phyloP scores from a whole-genome alignment of 2,797 vertebrate genomes.

The Anguilla obscura region DNA sequence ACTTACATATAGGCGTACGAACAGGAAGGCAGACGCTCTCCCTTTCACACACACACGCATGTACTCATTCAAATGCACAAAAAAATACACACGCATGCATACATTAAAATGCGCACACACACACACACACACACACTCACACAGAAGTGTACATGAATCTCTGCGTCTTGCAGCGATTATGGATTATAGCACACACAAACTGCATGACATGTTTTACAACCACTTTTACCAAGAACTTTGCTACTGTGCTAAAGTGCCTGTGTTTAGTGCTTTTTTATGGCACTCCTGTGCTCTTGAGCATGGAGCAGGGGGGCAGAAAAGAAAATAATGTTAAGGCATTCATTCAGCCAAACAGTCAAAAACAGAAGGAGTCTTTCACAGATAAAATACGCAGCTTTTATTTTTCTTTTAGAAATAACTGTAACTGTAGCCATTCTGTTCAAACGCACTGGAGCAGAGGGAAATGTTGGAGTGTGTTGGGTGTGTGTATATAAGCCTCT shows the following conservation, averaged over 20 bases:
- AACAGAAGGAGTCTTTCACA: slow-evolving; percentile 70
- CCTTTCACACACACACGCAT: background rate
- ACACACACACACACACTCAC: slow-evolving; percentile 21
- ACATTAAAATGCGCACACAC: slow-evolving; percentile 42
- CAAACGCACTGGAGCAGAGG: slow-evolving; percentile 54
- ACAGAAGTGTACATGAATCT: slow-evolving; percentile 39
- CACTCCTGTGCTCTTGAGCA: slow-evolving; percentile 46
- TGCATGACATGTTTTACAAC: slow-evolving; percentile 67
- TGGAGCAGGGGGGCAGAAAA: slow-evolving; percentile 5
- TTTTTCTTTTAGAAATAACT: slow-evolving; percentile 67
- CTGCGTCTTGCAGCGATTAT: slow-evolving; percentile 65
- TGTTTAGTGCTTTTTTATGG: slow-evolving; percentile 67
- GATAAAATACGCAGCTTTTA: slow-evolving; percentile 68
- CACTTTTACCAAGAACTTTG: slow-evolving; percentile 54
- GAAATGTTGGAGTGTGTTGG: slow-evolving; percentile 70
- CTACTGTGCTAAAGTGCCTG: slow-evolving; percentile 64
- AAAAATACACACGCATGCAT: slow-evolving; percentile 51
- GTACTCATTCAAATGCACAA: slow-evolving; percentile 9
- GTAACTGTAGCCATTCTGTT: slow-evolving; percentile 43
- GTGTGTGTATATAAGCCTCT: slow-evolving; percentile 68
- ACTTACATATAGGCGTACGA: background rate
- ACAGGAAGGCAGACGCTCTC: background rate
- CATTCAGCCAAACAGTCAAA: slow-evolving; percentile 60
- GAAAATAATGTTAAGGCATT: slow-evolving; percentile 58
- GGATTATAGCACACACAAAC: slow-evolving; percentile 62